phyloP scores from a whole-genome alignment of 2,797 vertebrate genomes.

The Serranus cabrilla region DNA sequence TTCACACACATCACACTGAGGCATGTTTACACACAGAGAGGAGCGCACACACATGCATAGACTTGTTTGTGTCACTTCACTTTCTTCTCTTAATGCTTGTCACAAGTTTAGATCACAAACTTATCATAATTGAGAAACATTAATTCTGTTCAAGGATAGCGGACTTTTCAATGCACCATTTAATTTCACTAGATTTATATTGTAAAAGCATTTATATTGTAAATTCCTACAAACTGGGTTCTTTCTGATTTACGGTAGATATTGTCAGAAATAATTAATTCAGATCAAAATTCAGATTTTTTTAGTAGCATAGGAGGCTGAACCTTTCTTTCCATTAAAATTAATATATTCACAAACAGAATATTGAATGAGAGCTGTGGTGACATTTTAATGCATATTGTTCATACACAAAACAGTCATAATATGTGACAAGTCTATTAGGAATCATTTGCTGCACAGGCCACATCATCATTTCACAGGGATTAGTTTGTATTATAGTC shows the following conservation, averaged over 20 bases:
- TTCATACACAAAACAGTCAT: background rate
- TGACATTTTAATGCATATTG: conserved; percentile 6
- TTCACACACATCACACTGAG: background rate
- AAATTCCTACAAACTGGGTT: no score
- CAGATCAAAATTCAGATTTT: no score
- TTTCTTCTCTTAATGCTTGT: background rate
- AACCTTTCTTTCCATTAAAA: background rate
- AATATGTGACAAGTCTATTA: background rate
- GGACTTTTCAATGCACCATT: background rate
- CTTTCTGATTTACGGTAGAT: background rate
- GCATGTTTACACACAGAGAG: background rate
- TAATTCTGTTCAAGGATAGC: background rate
- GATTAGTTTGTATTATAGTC: conserved; percentile 5
- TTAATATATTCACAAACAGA: background rate
- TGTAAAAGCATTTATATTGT: background rate
- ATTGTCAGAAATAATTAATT: background rate
- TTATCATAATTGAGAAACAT: background rate
- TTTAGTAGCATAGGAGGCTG: background rate
- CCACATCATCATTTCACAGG: conserved; percentile 4
- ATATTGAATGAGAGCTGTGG: background rate
- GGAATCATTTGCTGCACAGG: background rate
- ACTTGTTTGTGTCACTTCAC: background rate
- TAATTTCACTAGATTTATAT: background rate
- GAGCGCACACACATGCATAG: background rate
- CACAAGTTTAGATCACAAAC: background rate